Base-by-base conservation (phyloP, 2,797 vertebrate genomes). In the Spondyliosoma cantharus region DNA sequence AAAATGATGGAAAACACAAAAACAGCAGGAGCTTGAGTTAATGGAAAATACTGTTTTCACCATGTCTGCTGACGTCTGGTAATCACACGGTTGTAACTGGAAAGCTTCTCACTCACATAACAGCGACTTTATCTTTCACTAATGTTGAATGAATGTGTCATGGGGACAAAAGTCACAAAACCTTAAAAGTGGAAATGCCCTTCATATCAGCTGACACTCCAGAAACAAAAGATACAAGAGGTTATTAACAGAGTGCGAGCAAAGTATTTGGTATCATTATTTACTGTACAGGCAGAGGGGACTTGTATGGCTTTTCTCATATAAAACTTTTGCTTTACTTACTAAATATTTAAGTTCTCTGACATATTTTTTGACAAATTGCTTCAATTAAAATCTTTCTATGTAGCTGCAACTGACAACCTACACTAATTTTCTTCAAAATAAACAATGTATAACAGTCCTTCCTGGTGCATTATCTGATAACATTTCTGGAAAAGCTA, bases 171-270 rank as follows among this genome's bases (percentile, higher is more conserved):
- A 66, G 37, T 17, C 24, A 56, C 32, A 17, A 79, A 75, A 73
- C 56, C 19, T 74, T 66, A 57, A 78, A 53, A 57, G 49, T 78
- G 84, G 81, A 90, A 90, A 83, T 86, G 82, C 78, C 83, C 63
- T 74, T 74, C 61, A 54, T 24, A 69, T 87, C 89, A 87, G 85
- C 74, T 84, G 78, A 87, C 66, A 46, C 32, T 58, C 25, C 19
- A 57, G 19, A 46, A 22, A 22, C 29, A 11, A 70, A 25, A 37
- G 32, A 37, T 37, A 9, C 9, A 37, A 11, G 37, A 37, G 37
- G 37, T 37, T 37, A 37, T 37, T 37, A 37, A 37, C 7, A 37
- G 37, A 37, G 9, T 37, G 37, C 9, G 7, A 37, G 9, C 9
- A 37, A 37, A 37, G 37, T 37, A 37, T 37, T 37, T 37, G 7